Conservation (phyloP, 2,113 vertebrate genomes). For the Caretta caretta region DNA sequence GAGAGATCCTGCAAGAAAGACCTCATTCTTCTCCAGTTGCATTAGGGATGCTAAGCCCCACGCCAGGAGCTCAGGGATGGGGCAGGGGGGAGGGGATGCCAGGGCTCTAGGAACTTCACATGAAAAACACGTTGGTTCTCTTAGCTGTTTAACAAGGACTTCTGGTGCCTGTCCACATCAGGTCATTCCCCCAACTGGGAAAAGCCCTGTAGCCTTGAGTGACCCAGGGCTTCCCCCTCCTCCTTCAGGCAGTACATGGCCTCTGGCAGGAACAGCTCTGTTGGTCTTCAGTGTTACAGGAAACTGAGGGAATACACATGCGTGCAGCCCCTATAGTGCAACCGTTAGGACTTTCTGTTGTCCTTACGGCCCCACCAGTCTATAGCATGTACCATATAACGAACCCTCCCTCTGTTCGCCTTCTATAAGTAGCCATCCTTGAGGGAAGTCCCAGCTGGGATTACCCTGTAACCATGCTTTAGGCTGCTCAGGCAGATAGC, state of each 20-base stretch:
- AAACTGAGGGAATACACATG: background rate
- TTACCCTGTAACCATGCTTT: background rate
- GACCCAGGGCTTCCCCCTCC: background rate
- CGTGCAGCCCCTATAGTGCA: too few relatives aligned
- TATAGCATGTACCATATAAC: background rate
- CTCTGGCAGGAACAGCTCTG: background rate
- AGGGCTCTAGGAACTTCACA: conserved; percentile 7
- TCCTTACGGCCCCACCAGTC: background rate
- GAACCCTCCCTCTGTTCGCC: background rate
- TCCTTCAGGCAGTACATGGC: background rate
- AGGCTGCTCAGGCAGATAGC: background rate
- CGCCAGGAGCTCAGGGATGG: rapidly evolving
- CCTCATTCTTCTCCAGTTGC: conserved; percentile 46
- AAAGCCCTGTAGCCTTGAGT: background rate
- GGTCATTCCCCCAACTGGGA: background rate
- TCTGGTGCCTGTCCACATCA: background rate
- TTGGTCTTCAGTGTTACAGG: background rate
- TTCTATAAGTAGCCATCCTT: background rate
- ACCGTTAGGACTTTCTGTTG: background rate
- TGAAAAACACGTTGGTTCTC: background rate
- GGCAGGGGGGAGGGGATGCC: background rate
- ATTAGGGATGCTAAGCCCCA: conserved; percentile 54
- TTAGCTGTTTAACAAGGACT: background rate
- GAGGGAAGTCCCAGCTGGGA: background rate
- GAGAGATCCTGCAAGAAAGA: conserved; percentile 35